Conservation (phyloP, 2,888 invertebrate species). For the Hypomecis atomaria region DNA sequence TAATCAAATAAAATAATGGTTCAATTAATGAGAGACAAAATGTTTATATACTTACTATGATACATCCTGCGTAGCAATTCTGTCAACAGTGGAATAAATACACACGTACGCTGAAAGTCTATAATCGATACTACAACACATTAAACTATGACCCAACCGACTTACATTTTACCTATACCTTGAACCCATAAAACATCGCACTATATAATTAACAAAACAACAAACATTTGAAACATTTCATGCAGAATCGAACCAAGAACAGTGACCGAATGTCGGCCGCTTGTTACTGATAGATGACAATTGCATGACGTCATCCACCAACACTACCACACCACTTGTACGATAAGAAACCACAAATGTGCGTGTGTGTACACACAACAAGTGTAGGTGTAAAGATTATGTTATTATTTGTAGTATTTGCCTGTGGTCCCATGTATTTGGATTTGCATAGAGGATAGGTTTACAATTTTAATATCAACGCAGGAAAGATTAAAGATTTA, state of each 20-base stretch:
- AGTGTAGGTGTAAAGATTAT: constrained; percentile 54
- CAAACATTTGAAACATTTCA: constrained; percentile 49
- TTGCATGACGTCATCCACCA: constrained; percentile 76
- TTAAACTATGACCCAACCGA: neutral
- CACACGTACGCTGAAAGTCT: neutral
- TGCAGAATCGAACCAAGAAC: constrained; percentile 48
- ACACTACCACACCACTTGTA: constrained; percentile 42
- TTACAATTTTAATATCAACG: no score
- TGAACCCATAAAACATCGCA: constrained; percentile 1
- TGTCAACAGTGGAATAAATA: no score
- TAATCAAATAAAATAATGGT: no score
- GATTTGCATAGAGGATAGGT: neutral
- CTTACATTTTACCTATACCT: neutral
- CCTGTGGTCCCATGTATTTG: neutral
- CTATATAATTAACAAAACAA: constrained; percentile 28
- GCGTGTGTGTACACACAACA: constrained; percentile 52
- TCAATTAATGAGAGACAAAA: no score
- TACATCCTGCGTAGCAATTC: no score
- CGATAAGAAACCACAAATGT: constrained; percentile 69
- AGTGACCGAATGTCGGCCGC: constrained; percentile 66
- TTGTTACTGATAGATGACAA: constrained; percentile 82
- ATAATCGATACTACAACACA: neutral
- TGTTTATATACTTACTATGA: no score
- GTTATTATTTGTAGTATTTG: constrained; percentile 27
- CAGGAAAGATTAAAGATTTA: no score